Percentiles rank a stretch among this genome's conserved stretches.
Evolutionary conservation across 1,140 invertebrate species (phyloP).

Genomic region (Drosophila equinoxialis): DNA sequence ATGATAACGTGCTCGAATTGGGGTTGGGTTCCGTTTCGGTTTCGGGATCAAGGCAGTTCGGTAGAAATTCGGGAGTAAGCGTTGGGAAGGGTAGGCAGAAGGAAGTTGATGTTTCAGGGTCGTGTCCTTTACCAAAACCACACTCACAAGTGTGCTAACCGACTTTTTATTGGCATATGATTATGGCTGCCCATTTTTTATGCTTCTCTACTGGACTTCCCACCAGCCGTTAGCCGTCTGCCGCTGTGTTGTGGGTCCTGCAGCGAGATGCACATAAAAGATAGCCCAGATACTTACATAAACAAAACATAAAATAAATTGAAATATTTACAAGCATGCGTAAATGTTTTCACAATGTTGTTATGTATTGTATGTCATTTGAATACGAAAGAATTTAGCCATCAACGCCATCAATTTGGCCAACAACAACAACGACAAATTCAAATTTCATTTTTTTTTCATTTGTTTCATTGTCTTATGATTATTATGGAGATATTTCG

Average conservation of each 20-base stretch:
- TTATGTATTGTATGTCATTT: conserved; percentile 63
- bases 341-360: conserved; percentile 76
- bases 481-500: background rate
- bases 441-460: background rate
- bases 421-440: background rate
- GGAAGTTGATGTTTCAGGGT: conserved; percentile 8
- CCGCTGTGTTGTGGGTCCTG: conserved; percentile 5
- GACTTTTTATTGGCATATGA: conserved; percentile 80
- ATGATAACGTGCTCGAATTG: conserved; percentile 61
- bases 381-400: conserved; percentile 44
- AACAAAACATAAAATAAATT: conserved; percentile 74
- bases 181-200: conserved; percentile 76
- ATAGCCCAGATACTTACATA: conserved; percentile 44
- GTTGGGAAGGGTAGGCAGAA: too few relatives aligned
- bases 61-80: too few relatives aligned
- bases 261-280: conserved; percentile 70
- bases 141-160: conserved; percentile 54
- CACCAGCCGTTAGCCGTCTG: background rate
- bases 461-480: conserved; percentile 1
- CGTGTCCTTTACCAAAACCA: background rate
- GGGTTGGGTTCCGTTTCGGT: background rate
- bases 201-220: conserved; percentile 25
- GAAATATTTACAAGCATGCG: conserved; percentile 77
- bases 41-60: background rate
- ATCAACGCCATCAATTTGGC: conserved; percentile 58